Base-by-base conservation (phyloP, 2,113 vertebrate genomes). In the Sinocyclocheilus rhinocerous region DNA sequence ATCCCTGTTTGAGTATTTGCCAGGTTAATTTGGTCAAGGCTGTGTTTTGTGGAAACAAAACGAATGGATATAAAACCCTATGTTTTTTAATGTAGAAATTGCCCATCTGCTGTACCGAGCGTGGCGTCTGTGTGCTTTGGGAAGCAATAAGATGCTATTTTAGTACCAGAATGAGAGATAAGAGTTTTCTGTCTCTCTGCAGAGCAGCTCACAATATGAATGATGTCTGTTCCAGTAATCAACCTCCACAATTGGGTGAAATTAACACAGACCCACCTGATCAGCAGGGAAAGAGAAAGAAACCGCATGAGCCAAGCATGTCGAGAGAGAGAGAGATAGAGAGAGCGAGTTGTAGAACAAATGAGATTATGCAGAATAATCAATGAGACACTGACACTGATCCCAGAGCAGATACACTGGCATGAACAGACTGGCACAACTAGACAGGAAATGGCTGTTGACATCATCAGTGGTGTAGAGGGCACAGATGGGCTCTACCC, bases 401-500 rank as follows among this genome's bases (percentile, higher is more conserved):
- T 85, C 79, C 73, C 75, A 48, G 61, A 85, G 77, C 77, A 72
- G 76, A 80, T 80, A 80, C 42, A 26, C 15, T 55, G 84, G 84
- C 61, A 57, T 80, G 36, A 77, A 80, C 48, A 79, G 76, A 85
- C 57, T 69, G 84, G 84, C 76, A 33, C 84, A 65, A 65, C 70
- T 55, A 85, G 61, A 78, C 76, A 70, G 84, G 76, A 69, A 85
- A 79, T 57, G 48, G 65, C 77, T 85, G 61, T 57, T 69, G 84
- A 85, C 61, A 85, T 80, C 63, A 85, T 50, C 63, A 82, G 52
- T 85, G 16, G 20, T 42, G 75, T 45, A 4, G 77, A 85, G 80
- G 42, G 63, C 50, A 83, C 87, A 85, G 72, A 89, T 70, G 86
- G 75, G 45, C 67, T 20, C 63, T 72, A 42, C 78, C 79, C 83